Conservation (phyloP, 1,140 invertebrate genomes). For the Dinothrombium tinctorium region DNA sequence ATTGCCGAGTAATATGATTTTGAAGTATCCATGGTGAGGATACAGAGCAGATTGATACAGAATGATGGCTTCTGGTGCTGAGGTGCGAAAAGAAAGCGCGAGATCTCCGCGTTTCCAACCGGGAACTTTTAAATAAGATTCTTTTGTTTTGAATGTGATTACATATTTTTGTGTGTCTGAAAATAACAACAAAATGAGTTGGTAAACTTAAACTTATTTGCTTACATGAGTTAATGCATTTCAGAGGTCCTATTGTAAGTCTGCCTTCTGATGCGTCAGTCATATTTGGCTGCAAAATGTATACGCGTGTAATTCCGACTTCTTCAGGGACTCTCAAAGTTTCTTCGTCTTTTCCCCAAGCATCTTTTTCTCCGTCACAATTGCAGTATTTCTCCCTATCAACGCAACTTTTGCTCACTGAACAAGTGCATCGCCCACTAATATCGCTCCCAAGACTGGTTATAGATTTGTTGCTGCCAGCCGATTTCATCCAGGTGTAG, state of each 20-base stretch:
- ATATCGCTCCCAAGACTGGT: conserved; percentile 11
- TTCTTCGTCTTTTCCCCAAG: conserved; percentile 59
- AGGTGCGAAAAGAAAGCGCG: conserved; percentile 72
- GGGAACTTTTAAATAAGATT: conserved; percentile 70
- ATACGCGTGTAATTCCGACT: conserved; percentile 67
- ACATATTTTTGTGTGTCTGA: conserved; percentile 71
- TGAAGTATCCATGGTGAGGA: conserved; percentile 47
- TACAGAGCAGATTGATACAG: conserved; percentile 61
- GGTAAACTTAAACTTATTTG: conserved; percentile 12
- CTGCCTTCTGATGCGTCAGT: conserved; percentile 52
- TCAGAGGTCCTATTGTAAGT: conserved; percentile 62
- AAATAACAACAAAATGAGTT: conserved; percentile 14
- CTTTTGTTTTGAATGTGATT: conserved; percentile 71
- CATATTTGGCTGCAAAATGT: conserved; percentile 61
- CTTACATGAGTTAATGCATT: conserved; percentile 81
- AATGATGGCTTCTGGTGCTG: conserved; percentile 60
- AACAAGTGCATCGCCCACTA: conserved; percentile 14
- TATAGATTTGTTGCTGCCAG: conserved; percentile 30
- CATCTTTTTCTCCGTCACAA: conserved; percentile 47
- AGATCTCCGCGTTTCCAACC: conserved; percentile 75
- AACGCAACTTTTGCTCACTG: conserved; percentile 48
- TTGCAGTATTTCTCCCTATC: conserved; percentile 58
- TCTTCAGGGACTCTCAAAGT: conserved; percentile 47
- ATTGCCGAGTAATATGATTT: conserved; percentile 60
- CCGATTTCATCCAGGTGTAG: conserved; percentile 68